phyloP scores from a whole-genome alignment of 2,113 vertebrate genomes.

The Nyctereutes procyonoides region DNA sequence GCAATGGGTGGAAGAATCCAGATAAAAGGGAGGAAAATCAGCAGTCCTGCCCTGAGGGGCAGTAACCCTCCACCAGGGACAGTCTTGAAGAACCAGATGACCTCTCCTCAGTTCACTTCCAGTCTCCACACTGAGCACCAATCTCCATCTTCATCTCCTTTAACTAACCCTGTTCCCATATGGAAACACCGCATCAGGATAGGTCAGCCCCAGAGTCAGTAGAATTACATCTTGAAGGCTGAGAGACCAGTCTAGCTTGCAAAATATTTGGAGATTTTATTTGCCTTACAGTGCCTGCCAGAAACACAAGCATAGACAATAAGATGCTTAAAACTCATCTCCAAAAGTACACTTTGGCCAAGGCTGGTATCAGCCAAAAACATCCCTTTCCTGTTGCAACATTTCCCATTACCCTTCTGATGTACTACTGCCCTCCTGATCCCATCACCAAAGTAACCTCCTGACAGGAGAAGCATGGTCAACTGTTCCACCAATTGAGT shows the following conservation, averaged over 20 bases:
- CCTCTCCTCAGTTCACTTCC: not conserved
- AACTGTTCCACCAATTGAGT: not conserved
- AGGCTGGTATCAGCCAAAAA: not conserved
- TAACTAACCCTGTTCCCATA: not conserved
- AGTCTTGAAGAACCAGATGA: not conserved
- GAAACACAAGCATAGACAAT: not conserved
- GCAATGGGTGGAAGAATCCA: not conserved
- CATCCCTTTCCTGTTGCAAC: not conserved
- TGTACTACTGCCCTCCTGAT: not conserved
- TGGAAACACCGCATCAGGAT: not conserved
- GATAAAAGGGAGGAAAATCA: not conserved
- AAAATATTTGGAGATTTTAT: not conserved
- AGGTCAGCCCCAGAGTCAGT: not conserved
- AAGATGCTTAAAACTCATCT: not conserved
- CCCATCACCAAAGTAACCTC: not conserved
- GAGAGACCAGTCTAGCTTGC: not conserved
- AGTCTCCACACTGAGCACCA: not conserved
- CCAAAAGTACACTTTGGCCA: not conserved
- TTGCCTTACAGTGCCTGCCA: not conserved
- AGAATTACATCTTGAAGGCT: not conserved
- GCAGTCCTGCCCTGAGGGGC: rapidly evolving
- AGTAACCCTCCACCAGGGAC: not conserved
- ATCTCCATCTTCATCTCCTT: not conserved
- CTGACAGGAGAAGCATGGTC: not conserved
- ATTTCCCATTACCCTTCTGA: not conserved